Evolutionary conservation across 2,888 invertebrate genomes (phyloP), one percentile per base, ranked within the genome.

Genomic region (Agrochola macilenta): DNA sequence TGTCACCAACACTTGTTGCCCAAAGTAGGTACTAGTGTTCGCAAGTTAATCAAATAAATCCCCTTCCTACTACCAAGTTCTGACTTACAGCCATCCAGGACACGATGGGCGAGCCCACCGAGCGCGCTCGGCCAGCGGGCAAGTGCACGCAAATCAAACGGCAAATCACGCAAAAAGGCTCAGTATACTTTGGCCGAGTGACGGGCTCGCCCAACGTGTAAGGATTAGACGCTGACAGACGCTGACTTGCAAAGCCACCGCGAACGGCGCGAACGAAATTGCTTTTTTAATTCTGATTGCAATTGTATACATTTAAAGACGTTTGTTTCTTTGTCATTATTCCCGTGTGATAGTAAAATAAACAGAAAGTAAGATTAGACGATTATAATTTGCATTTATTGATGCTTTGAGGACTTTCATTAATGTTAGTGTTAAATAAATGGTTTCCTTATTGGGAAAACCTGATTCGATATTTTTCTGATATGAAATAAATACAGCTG

Each of bases 231-330:
- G n/a, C n/a, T n/a, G n/a, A 61, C 17, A 66, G 49, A 35, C 9
- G 26, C 17, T 68, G 78, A 70, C 54, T 81, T 74, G 71, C 79
- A 79, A 85, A 79, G 70, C 60, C 14, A 85, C 76, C 68, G 68
- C 43, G 54, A 77, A 49, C 23, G 49, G 69, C 65, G 65, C 35
- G 54, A 77, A 49, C 23, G 49, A 71, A 77, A 85, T 83, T 76
- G 68, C 74, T 85, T 85, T 76, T 82, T 79, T 60, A 69, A 77
- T 77, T 78, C 54, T 52, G 66, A 84, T 70, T 78, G 64, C 66
- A 74, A 69, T 46, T 83, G 26, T 69, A 63, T 71, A 68, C 2
- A 35, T 63, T 75, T 72, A 79, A 63, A 66, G 9, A 43, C 30
- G 52, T 61, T 76, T 81, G 52, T 69, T 84, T 71, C 57, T 60